These are phyloP conservation scores for Pachycephus smyrnensis DNA, from an alignment of 2,888 invertebrate genomes.

Conservation along the genomic window DNA sequence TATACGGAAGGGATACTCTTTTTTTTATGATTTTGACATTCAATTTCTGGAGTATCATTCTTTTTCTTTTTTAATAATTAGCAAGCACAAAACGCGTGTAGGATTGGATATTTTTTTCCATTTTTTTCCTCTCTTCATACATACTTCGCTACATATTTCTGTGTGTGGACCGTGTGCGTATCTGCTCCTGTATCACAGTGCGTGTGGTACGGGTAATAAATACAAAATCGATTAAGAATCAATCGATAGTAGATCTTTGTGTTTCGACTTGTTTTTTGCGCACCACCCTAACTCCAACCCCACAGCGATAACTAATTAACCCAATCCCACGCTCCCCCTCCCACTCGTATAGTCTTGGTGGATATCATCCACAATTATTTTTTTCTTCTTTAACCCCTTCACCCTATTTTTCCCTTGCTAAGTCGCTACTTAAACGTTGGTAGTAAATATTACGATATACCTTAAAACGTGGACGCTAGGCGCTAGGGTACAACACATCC, in stretches of 20 bases:
- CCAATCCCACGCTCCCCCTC: too few relatives aligned
- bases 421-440: constrained; percentile 18
- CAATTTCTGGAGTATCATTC: constrained; percentile 14
- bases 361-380: too few relatives aligned
- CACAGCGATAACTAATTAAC: too few relatives aligned
- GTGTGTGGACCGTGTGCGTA: not conserved
- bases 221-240: not conserved
- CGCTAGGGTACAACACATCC: constrained; percentile 40
- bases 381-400: too few relatives aligned
- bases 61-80: constrained; percentile 53
- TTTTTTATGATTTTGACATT: not conserved
- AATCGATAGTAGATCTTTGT: not conserved
- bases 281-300: too few relatives aligned
- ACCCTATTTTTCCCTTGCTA: not conserved
- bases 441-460: constrained; percentile 12
- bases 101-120: constrained; percentile 40
- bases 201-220: not conserved
- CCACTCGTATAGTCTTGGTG: too few relatives aligned
- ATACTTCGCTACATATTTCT: constrained; percentile 13
- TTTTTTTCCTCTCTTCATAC: constrained; percentile 1
- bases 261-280: too few relatives aligned
- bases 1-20: not conserved
- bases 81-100: constrained; percentile 58
- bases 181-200: not conserved
- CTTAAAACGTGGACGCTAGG: constrained; percentile 12